phyloP scores from a whole-genome alignment of 2,113 vertebrate genomes.

The Verasper variegatus region DNA sequence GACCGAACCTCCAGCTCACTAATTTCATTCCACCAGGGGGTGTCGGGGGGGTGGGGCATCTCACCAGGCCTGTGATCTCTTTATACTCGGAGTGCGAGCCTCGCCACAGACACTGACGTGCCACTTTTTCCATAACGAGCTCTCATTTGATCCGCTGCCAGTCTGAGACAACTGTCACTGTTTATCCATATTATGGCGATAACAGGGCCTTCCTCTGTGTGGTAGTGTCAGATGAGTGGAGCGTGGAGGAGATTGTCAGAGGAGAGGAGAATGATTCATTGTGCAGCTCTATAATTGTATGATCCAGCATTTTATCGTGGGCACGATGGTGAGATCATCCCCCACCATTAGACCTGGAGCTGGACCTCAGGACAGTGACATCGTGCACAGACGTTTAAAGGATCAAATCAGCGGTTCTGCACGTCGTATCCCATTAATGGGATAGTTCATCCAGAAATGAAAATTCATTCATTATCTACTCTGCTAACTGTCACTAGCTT shows the following conservation, averaged over 20 bases:
- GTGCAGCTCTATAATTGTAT: conserved; percentile 72
- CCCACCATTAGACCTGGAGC: conserved; percentile 48
- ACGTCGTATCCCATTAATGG: not conserved
- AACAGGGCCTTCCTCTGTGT: conserved; percentile 54
- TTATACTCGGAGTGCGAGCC: conserved; percentile 21
- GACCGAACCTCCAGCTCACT: conserved; percentile 48
- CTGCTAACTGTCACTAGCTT: too few species aligned
- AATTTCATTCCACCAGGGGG: conserved; percentile 48
- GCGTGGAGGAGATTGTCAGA: conserved; percentile 65
- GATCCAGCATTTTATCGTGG: conserved; percentile 60
- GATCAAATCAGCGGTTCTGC: not conserved
- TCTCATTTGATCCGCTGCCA: conserved; percentile 62
- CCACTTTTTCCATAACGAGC: conserved; percentile 62
- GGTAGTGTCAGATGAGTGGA: conserved; percentile 66
- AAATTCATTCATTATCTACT: too few species aligned
- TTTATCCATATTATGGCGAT: conserved; percentile 68
- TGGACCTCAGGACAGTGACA: conserved; percentile 12
- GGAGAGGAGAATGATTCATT: conserved; percentile 71
- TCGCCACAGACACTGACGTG: conserved; percentile 40
- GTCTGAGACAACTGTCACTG: conserved; percentile 59
- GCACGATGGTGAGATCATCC: conserved; percentile 68
- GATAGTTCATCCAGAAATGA: too few species aligned
- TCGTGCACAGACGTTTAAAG: conserved; percentile 6
- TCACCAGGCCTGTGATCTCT: conserved; percentile 21
- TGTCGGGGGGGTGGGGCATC: not conserved